Percentiles rank a stretch among this genome's conserved stretches.
Conservation (phyloP, 1,140 invertebrate species). For the Halesus radiatus region DNA sequence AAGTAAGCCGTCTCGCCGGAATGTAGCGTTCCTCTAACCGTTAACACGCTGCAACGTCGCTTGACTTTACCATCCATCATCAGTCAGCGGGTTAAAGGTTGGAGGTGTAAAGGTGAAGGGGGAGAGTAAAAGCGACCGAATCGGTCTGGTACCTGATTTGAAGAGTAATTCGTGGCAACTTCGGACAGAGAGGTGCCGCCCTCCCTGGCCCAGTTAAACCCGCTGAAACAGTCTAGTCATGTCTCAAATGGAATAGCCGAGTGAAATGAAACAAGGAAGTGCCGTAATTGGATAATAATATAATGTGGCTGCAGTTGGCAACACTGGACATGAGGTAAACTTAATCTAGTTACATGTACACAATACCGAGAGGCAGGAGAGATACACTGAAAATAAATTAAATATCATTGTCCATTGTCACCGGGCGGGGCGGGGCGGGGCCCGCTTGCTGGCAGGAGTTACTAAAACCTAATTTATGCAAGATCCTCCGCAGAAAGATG, state of each 20-base stretch:
- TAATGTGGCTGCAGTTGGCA: slow-evolving; percentile 5
- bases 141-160: not conserved
- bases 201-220: not conserved
- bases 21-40: not conserved
- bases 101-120: not conserved
- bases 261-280: not conserved
- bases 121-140: slow-evolving; percentile 16
- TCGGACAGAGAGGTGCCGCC: not conserved
- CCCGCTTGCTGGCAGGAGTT: too few relatives aligned
- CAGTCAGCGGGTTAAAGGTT: slow-evolving; percentile 7
- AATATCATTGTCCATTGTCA: slow-evolving; percentile 31
- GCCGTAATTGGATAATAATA: not conserved
- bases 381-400: too few relatives aligned
- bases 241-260: not conserved
- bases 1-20: slow-evolving; percentile 6
- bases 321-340: slow-evolving; percentile 11
- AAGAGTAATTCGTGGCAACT: not conserved
- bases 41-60: not conserved
- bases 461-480: slow-evolving; percentile 45
- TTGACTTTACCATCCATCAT: not conserved
- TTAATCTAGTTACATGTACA: slow-evolving; percentile 30
- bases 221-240: too few relatives aligned
- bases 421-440: not conserved
- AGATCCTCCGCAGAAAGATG: slow-evolving; percentile 11
- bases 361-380: not conserved